Base-by-base conservation (phyloP, 2,113 vertebrate genomes). In the Chlamydotis undulata region DNA sequence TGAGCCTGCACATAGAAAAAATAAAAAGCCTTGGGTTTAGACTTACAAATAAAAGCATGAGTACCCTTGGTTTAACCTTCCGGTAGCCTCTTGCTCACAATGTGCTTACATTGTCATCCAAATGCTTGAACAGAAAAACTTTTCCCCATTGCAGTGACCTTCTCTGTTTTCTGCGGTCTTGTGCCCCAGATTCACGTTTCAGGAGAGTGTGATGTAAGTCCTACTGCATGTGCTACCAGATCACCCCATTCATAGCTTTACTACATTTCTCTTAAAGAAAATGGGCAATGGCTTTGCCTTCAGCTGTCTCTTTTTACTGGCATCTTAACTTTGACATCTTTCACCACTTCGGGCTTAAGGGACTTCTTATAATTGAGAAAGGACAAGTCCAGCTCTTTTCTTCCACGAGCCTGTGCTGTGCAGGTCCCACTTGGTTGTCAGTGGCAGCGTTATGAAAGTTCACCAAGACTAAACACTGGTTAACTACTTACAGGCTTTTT, bases 391-490 rank as follows among this genome's bases (percentile, higher is more conserved):
- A 79, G 61, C 35, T 75, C 39, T 33, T 65, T 92, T 90, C 77
- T 92, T 63, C 68, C 64, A 33, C 70, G 67, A 90, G 71, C 28
- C 39, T 67, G 56, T 89, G 60, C 83, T 4, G 1, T 33, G 52
- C 83, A 90, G 37, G 59, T 94, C 89, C 55, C 73, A 49, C 64
- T 94, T 94, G 80, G 37, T 90, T 92, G 75, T 93, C 93, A 95
- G 50, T 56, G 80, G 21, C 73, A 90, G 47, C 83, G 76, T 90
- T 89, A 80, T 26, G 71, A 83, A 89, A 83, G 68, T 93, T 83
- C 71, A 92, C 69, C 56, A 84, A 71, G 43, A 69, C 64, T 94
- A 88, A 95, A 84, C 43, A 89, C 25, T 84, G 11, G 0, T 91
- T 89, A 92, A 92, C 76, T 83, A 55, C 93, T 95, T 95, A 74